Evolutionary conservation across 2,888 invertebrate species (phyloP).

Genomic region (Hymenopus coronatus): DNA sequence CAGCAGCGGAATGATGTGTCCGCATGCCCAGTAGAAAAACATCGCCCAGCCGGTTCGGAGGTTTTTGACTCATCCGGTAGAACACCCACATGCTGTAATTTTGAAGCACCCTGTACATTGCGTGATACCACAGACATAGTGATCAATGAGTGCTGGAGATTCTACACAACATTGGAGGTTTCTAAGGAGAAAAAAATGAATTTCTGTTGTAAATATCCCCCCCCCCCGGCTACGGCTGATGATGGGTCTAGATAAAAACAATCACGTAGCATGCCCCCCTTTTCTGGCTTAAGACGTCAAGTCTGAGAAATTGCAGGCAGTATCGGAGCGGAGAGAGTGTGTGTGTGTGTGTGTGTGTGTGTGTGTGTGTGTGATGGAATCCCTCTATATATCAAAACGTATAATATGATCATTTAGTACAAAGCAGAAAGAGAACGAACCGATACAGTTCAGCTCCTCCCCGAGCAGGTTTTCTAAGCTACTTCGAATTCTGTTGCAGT

Average conservation of each 20-base stretch:
- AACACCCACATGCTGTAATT: no score
- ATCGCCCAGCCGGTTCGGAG: no score
- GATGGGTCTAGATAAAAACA: neutral
- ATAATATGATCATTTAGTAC: neutral
- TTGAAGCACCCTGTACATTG: no score
- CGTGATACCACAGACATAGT: neutral
- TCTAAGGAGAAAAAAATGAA: neutral
- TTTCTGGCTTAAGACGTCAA: neutral
- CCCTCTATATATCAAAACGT: neutral
- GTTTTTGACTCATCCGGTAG: no score
- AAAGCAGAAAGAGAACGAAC: neutral
- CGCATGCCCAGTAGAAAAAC: no score
- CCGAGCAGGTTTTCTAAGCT: neutral
- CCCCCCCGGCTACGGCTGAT: neutral
- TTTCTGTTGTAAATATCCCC: neutral
- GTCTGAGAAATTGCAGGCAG: neutral
- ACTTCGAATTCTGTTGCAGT: neutral
- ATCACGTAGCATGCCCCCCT: neutral
- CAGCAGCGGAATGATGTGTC: no score
- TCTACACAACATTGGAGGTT: neutral
- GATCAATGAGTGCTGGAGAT: neutral
- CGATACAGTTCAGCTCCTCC: neutral
- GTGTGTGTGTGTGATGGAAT: neutral
- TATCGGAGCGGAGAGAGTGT: neutral
- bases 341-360: neutral